phyloP scores from a whole-genome alignment of 2,888 invertebrate species.

The Diabrotica balteata region DNA sequence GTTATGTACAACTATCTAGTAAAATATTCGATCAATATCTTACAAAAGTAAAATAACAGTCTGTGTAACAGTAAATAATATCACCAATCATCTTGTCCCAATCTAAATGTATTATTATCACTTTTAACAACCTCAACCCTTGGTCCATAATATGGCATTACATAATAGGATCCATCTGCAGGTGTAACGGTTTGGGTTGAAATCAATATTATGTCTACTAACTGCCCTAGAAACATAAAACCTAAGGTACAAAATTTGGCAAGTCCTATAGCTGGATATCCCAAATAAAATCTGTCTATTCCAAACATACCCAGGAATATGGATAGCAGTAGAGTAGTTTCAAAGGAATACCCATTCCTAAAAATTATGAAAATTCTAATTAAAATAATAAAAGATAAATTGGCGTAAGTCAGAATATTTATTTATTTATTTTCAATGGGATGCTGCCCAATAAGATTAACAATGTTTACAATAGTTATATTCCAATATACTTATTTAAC shows the following conservation, averaged over 20 bases:
- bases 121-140: slow-evolving; percentile 80
- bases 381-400: neutral
- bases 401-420: too few species aligned
- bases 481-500: too few species aligned
- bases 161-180: slow-evolving; percentile 92
- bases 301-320: slow-evolving; percentile 99
- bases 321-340: slow-evolving; percentile 89
- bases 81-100: slow-evolving; percentile 80
- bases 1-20: too few species aligned
- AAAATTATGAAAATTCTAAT: slow-evolving; percentile 37
- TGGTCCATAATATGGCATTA: slow-evolving; percentile 93
- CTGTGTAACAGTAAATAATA: too few species aligned
- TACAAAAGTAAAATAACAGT: too few species aligned
- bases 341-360: slow-evolving; percentile 94
- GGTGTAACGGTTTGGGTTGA: slow-evolving; percentile 94
- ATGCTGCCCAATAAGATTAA: too few species aligned
- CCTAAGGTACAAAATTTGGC: slow-evolving; percentile 95
- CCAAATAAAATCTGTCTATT: slow-evolving; percentile 96
- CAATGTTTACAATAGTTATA: too few species aligned
- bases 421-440: too few species aligned
- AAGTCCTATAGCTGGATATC: slow-evolving; percentile 94
- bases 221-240: slow-evolving; percentile 94
- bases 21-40: too few species aligned
- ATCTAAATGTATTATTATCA: slow-evolving; percentile 84
- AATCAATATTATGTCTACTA: slow-evolving; percentile 93